Base-by-base conservation (phyloP, 2,888 invertebrate genomes). In the Acrobasis consociella region DNA sequence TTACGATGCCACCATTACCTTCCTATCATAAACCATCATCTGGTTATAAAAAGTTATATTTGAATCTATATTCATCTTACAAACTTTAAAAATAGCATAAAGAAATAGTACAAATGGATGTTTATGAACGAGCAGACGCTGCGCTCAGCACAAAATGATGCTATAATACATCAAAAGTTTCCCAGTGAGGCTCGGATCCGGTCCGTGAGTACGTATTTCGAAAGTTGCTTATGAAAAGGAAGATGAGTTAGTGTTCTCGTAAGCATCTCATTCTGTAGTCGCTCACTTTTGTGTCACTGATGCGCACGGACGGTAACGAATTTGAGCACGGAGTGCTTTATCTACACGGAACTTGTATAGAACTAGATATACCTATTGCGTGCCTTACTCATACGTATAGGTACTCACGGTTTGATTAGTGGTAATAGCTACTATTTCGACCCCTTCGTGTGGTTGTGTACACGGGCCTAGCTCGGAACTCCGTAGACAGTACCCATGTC, bases 221-320 rank as follows among this genome's bases (percentile, higher is more conserved):
- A 77, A 81, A 78, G 73, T 81, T 80, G 67, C 71, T 74, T 78
- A 77, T 78, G 76, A 80, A 81, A 78, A 75, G 75, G 72, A 70
- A 68, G 68, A 72, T 72, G 71, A 74, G 74, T 72, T 74, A 73
- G 69, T 72, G 66, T 66, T 70, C 72, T 72, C 70, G 68, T 69
- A 64, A 68, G 70, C 64, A 70, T 76, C 70, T 74, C 67, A 71
- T 71, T 70, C 68, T 69, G 67, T 64, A 65, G 69, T 72, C 68
- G 69, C 64, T 67, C 64, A 67, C 65, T 66, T 62, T 67, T 65
- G 62, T 62, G 64, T 58, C 62, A 67, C 59, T 67, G 63, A 17
- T 62, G 63, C 52, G 61, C 65, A 67, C 65, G 46, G 46, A 46
- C 13, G 63, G 68, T 66, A 71, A 72, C 67, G 64, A 65, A 69